Conservation (phyloP, 2,113 vertebrate genomes). For the Gobiocypris rarus region DNA sequence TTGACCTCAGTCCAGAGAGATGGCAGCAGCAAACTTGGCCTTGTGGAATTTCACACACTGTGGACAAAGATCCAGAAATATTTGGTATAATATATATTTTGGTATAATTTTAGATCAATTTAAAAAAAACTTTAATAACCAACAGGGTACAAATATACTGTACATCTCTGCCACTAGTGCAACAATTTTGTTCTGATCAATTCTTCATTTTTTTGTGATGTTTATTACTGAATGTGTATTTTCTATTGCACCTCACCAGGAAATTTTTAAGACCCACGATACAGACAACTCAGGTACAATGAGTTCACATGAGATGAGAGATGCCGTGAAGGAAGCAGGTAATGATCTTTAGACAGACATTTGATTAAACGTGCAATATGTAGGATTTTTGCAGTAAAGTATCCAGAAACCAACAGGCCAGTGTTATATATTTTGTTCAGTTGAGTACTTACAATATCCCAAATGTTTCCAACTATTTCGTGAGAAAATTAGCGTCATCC, state of each 20-base stretch:
- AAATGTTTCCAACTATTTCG: too few relatives aligned
- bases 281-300: slow-evolving; percentile 67
- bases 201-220: not conserved
- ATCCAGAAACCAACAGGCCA: too few relatives aligned
- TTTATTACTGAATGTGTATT: not conserved
- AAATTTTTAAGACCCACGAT: slow-evolving; percentile 66
- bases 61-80: slow-evolving; percentile 71
- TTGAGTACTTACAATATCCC: too few relatives aligned
- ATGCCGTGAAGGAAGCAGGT: slow-evolving; percentile 68
- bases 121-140: not conserved
- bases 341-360: not conserved
- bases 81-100: slow-evolving; percentile 59
- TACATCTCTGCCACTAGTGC: not conserved
- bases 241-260: slow-evolving; percentile 49
- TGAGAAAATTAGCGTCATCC: too few relatives aligned
- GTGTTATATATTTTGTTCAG: too few relatives aligned
- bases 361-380: not conserved
- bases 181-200: not conserved
- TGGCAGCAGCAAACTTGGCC: slow-evolving; percentile 64
- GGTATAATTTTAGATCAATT: too few relatives aligned
- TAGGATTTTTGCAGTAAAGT: not conserved
- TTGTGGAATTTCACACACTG: slow-evolving; percentile 69
- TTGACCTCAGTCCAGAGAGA: slow-evolving; percentile 66
- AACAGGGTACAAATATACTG: not conserved
- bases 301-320: slow-evolving; percentile 71